Evolutionary conservation across 1,140 invertebrate species (phyloP), one percentile per base, ranked within the genome.

Genomic region (Brachionus plicatilis): DNA sequence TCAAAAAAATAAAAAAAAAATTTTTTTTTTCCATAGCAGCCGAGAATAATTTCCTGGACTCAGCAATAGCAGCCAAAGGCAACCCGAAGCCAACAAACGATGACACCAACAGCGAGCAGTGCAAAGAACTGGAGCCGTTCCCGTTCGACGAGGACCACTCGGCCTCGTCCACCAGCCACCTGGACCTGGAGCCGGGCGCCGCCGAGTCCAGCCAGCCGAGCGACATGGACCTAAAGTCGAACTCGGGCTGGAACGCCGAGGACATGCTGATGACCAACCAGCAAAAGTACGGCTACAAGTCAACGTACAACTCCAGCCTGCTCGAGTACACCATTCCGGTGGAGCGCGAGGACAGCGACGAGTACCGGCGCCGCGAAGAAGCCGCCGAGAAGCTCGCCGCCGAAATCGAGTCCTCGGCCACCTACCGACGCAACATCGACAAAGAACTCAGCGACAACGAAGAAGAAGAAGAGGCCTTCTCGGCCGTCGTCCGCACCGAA

Each of bases 381-480:
- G 79, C 29, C 12, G 79, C 79, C 20, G 79, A 82, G 53, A 82
- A 82, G 12, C 20, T 82, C 9, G 79, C 79, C 2, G 17, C n/a
- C 41, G 79, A 82, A 65, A 82, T 82, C 29, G 79, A 82, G 43
- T 82, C 79, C 12, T 45, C 37, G 20, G 37, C 79, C 33, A 82
- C 79, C 33, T 82, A 82, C 43, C 17, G 65, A 24, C 50, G 53
- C n/a, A 82, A 82, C 43, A 82, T 82, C 27, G 79, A 82, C 79
- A 60, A 68, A 82, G 79, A 82, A 14, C 27, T 82, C 3, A 65
- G 37, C 12, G 79, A 82, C 20, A 68, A 68, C 29, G 79, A 82
- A 20, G 79, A 82, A 20, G 79, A 82, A 68, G 79, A 82, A 82
- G 79, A 82, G 33, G 79, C 65, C 20, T 82, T 82, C 27, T 82